A percentile compares a stretch with the other conserved stretches of the same genome.
phyloP scores from a whole-genome alignment of 2,113 vertebrate species.

The Dipodomys ordii region DNA sequence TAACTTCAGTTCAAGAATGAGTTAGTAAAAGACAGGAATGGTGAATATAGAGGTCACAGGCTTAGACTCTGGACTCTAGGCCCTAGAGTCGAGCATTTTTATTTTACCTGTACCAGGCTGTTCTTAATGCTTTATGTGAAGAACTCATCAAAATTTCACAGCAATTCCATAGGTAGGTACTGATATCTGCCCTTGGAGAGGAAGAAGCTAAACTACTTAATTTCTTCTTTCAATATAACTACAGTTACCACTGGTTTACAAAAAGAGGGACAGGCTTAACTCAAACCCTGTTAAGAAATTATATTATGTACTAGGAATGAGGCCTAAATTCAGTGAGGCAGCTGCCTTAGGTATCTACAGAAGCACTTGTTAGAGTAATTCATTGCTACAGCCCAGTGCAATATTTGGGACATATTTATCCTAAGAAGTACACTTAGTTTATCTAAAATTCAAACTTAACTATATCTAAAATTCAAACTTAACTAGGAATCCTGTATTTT shows the following conservation, averaged over 20 bases:
- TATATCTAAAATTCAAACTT: slow-evolving; percentile 47
- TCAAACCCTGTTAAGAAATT: not conserved
- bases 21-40: not conserved
- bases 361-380: not conserved
- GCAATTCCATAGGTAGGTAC: not conserved
- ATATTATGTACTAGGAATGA: not conserved
- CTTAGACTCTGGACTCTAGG: not conserved
- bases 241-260: not conserved
- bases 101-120: not conserved
- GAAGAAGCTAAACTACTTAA: not conserved
- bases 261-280: not conserved
- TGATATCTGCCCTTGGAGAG: not conserved
- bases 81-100: not conserved
- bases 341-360: not conserved
- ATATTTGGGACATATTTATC: not conserved
- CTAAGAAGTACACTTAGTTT: not conserved
- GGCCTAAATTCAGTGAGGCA: not conserved
- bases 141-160: slow-evolving; percentile 7
- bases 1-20: not conserved
- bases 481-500: slow-evolving; percentile 11
- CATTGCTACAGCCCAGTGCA: not conserved
- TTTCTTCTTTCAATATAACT: not conserved
- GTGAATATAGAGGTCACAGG: not conserved
- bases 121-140: not conserved
- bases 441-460: slow-evolving; percentile 56